Evolutionary conservation across 2,113 vertebrate genomes (phyloP), one percentile per base, ranked within the genome.

Genomic region (Catharus minimus): DNA sequence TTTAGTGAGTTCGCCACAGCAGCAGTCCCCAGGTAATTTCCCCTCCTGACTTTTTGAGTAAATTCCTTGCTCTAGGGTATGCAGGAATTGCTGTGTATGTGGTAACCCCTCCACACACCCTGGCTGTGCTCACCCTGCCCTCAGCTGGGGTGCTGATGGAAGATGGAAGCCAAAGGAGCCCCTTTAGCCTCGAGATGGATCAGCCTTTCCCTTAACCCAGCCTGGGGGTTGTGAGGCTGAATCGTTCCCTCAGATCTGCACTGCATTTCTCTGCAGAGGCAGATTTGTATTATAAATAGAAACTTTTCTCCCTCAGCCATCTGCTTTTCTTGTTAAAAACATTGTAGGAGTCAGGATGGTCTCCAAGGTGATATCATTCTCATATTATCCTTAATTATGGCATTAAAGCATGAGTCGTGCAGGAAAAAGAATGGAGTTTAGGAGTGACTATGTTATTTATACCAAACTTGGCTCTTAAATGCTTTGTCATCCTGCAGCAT

Each of bases 401-500:
- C 57, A 58, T 78, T 53, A 26, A 22, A 32, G 67, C 62, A 36
- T 46, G 75, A 91, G 75, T 94, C 46, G 7, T 92, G 87, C 87
- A 71, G 78, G 46, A 46, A 64, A 33, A 67, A 66, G 47, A 90
- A 88, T 32, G 62, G 69, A 38, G 53, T 57, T 82, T 4, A 74
- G 52, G 32, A 78, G 23, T 62, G 55, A 78, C 38, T 90, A 0
- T 46, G 22, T 73, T 71, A 71, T 86, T 95, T 68, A 76, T 93
- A 58, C 36, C 58, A 73, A 82, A 73, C 53, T 65, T 60, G 28
- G 23, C 57, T 72, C 57, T 36, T 41, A 13, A 78, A 20, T 89
- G 76, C 90, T 82, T 86, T 71, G 85, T 94, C 86, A 92, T 85
- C 64, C 90, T 94, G 92, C 86, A 84, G 43, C 28, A n/a, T 57